These are phyloP conservation scores for Microplitis demolitor DNA, from an alignment of 1,140 invertebrate species.

Conservation along the genomic window DNA sequence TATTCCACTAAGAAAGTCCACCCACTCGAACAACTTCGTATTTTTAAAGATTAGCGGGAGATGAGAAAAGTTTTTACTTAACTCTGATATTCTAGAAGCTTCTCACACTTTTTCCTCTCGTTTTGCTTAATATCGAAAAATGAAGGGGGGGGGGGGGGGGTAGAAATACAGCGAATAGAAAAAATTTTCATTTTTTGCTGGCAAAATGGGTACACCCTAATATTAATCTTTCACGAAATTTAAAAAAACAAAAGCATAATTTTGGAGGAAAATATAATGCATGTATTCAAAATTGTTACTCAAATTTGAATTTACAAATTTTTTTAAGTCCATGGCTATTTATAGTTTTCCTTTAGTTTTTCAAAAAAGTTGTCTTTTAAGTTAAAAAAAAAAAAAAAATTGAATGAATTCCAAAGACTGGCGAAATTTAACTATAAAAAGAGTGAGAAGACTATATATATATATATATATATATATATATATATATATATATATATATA, in stretches of 20 bases:
- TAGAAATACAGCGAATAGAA: no score
- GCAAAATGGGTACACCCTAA: no score
- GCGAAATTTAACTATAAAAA: neutral
- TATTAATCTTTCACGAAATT: no score
- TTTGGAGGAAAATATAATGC: neutral
- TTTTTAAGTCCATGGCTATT: no score
- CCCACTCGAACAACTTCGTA: conserved; percentile 32
- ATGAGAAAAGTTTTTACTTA: conserved; percentile 59
- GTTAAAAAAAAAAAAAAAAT: neutral
- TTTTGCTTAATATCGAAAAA: conserved; percentile 2
- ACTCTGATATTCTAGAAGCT: conserved; percentile 14
- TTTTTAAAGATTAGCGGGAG: conserved; percentile 56
- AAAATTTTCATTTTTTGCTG: no score
- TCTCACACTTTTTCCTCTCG: neutral
- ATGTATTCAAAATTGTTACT: no score
- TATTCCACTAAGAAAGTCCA: conserved; percentile 9
- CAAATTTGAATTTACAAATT: no score
- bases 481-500: no score
- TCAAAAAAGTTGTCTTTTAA: conserved; percentile 21
- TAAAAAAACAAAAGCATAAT: neutral
- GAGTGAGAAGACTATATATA: neutral
- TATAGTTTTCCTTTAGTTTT: no score
- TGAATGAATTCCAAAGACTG: neutral
- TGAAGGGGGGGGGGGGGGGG: neutral
- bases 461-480: neutral